Evolutionary conservation across 2,113 vertebrate species (phyloP), one percentile per base, ranked within the genome.

Genomic region (Fregata magnificens): DNA sequence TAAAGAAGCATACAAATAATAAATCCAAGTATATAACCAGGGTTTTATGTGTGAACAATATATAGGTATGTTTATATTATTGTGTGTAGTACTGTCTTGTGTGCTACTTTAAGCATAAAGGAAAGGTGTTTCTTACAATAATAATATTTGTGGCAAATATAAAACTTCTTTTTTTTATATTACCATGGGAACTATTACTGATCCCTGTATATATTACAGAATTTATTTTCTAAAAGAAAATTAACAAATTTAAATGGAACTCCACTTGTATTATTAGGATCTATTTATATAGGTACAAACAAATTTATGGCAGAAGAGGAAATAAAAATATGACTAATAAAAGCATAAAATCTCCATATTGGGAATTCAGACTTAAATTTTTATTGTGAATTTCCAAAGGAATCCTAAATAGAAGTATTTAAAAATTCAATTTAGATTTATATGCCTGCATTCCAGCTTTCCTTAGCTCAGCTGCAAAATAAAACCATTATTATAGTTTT

Each of bases 341-440:
- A 95, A 70, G 9, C 55, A 61, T 47, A 36, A 85, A 69, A 73
- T 86, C 36, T 83, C 24, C 13, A 29, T 72, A 61, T 22, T 76
- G 45, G 53, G 49, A 88, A 88, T 77, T 86, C 40, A 83, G 49
- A 77, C 40, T 62, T 80, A 25, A 22, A 15, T 82, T 77, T 86
- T 79, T 36, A 25, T 65, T 90, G 55, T 77, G 50, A 81, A 62
- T 81, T 81, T 95, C 5, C 2, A 80, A 79, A 86, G 40, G 19
- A 95, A 72, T 85, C 34, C 47, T 86, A 69, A 93, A 52, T 66
- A 21, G 8, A 56, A 73, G 50, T 65, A 86, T 95, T 97, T 86
- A 65, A 95, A 86, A 95, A 59, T 42, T 89, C 22, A 45, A 7
- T 96, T 93, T 74, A 70, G 24, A 92, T 63, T 78, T 94, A 79